Conservation (phyloP, 2,797 vertebrate species). For the Cryptoprocta ferox region DNA sequence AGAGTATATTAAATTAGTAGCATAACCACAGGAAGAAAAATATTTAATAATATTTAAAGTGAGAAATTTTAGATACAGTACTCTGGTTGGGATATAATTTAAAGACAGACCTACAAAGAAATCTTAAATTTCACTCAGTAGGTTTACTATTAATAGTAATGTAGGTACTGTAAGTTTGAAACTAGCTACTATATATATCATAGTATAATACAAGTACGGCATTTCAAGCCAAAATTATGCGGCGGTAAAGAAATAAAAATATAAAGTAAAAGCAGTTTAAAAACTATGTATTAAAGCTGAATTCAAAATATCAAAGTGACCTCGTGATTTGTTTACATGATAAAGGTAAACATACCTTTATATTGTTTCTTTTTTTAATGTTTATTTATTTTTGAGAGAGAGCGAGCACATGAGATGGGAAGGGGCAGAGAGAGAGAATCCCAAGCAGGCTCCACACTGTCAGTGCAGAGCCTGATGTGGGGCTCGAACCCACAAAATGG, state of each 20-base stretch:
- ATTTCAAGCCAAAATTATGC: background rate
- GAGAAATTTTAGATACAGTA: background rate
- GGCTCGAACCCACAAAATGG: too few relatives aligned
- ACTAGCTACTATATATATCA: background rate
- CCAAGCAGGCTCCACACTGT: too few relatives aligned
- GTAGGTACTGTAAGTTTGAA: background rate
- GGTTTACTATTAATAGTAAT: background rate
- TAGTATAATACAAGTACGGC: background rate
- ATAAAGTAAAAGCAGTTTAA: background rate
- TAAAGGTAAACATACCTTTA: background rate
- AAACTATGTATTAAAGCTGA: background rate
- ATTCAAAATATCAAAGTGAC: background rate
- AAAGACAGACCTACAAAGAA: background rate
- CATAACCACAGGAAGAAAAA: constrained; percentile 12
- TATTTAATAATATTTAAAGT: background rate
- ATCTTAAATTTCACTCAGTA: background rate
- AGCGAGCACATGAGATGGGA: too few relatives aligned
- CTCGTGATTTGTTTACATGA: background rate
- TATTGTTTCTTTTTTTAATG: too few relatives aligned
- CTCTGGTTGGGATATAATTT: background rate
- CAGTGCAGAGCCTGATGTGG: too few relatives aligned
- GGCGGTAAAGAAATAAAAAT: background rate
- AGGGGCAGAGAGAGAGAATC: too few relatives aligned
- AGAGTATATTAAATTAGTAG: background rate
- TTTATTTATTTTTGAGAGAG: too few relatives aligned